Base-by-base conservation (phyloP, 2,113 vertebrate species). In the Forbesichthys agassizii region DNA sequence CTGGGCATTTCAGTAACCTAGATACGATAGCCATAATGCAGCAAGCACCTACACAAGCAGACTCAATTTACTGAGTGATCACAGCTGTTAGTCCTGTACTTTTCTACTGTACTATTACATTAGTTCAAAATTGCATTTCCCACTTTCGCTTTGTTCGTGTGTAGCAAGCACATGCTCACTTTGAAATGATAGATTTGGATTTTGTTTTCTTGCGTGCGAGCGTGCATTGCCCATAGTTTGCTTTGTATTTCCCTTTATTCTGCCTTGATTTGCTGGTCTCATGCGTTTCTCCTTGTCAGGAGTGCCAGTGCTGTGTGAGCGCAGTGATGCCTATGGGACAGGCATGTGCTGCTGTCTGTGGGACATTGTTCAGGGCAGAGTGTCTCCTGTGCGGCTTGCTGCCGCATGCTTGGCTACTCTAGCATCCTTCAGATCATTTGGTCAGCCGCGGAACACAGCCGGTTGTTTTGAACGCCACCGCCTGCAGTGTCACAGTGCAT, bases 371-470 rank as follows among this genome's bases (percentile, higher is more conserved):
- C 65, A 55, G 73, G 54, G 49, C 66, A 63, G 20, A 47, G 66
- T 59, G 72, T 48, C 77, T 81, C 42, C 33, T 58, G 75, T 68
- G 71, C 63, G 69, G 20, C 58, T 71, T 18, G 54, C 73, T 69
- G 72, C 66, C 74, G 84, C 75, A 75, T 61, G 76, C 79, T 85
- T 78, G 84, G 88, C 82, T 80, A 79, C 84, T 85, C 84, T 86
- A 88, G 82, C 80, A 84, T 64, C 85, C 79, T 83, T 89, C 89
- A 88, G 85, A 88, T 89, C 85, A 86, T 88, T 90, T 81, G 81
- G 77, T 69, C 70, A 71, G 71, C 68, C 55, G 8, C 71, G 74
- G 76, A 88, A 75, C 81, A 76, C 75, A 61, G 71, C 73, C 75
- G 68, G 66, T 70, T 87, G 81, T 88, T 91, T 85, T 90, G 87